A percentile compares a stretch with the other conserved stretches of the same genome.
These are phyloP conservation scores for Caranx melampygus DNA, from an alignment of 2,113 vertebrate species.

Conservation along the genomic window DNA sequence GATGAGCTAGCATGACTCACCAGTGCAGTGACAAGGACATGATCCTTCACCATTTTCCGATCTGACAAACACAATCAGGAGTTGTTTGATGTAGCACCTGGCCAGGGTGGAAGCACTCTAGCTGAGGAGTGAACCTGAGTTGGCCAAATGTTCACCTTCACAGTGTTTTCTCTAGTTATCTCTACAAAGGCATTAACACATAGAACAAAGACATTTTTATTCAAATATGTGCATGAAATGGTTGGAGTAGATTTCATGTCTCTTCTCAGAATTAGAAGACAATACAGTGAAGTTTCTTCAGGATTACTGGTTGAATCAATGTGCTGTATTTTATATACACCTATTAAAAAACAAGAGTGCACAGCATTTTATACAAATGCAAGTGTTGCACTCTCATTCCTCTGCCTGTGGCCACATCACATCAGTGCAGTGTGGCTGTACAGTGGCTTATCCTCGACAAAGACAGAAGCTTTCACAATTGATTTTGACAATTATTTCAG, in stretches of 20 bases:
- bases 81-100: background rate
- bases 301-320: background rate
- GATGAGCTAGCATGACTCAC: background rate
- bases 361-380: background rate
- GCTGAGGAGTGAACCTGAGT: background rate
- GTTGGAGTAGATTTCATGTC: constrained; percentile 1
- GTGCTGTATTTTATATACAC: background rate
- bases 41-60: background rate
- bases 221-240: constrained; percentile 2
- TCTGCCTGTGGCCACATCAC: background rate
- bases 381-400: background rate
- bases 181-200: background rate
- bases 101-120: background rate
- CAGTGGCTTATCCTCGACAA: constrained; percentile 11
- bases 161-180: constrained; percentile 2
- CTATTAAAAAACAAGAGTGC: background rate
- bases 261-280: background rate
- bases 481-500: constrained; percentile 42
- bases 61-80: background rate
- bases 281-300: background rate
- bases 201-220: background rate
- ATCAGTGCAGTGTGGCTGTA: background rate
- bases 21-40: background rate
- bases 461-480: constrained; percentile 26
- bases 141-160: constrained; percentile 13